These are phyloP conservation scores for Chrysolina oricalcia DNA, from an alignment of 2,888 invertebrate species.

Conservation along the genomic window DNA sequence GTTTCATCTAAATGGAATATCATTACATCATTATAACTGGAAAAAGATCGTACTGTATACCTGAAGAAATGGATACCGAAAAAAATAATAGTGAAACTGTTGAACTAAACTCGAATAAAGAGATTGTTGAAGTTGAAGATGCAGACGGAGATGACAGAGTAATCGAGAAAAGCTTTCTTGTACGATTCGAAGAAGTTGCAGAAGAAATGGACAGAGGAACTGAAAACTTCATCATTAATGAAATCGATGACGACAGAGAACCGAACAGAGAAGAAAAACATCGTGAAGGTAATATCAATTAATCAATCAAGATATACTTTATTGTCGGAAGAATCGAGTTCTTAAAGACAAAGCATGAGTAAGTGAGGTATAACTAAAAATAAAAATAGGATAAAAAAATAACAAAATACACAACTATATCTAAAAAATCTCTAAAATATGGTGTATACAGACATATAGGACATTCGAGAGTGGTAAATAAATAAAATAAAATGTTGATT, in stretches of 20 bases:
- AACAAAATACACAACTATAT: too few species aligned
- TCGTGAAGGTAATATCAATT: not conserved
- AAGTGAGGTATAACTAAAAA: too few species aligned
- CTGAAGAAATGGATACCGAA: conserved; percentile 3
- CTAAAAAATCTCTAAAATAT: too few species aligned
- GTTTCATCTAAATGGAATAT: conserved; percentile 24
- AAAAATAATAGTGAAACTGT: not conserved
- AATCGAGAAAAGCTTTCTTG: not conserved
- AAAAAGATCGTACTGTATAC: conserved; percentile 16
- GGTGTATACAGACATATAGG: too few species aligned
- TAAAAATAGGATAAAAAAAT: too few species aligned
- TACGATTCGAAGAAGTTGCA: not conserved
- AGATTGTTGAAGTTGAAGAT: not conserved
- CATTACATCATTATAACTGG: conserved; percentile 20
- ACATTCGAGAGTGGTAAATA: too few species aligned
- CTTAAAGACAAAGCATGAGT: too few species aligned
- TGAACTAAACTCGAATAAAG: not conserved
- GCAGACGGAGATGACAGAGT: not conserved
- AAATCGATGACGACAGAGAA: not conserved
- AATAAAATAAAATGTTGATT: too few species aligned
- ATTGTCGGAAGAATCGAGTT: too few species aligned
- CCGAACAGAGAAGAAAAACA: not conserved
- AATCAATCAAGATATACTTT: too few species aligned
- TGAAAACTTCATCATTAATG: not conserved
- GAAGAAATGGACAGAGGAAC: not conserved